A percentile compares a stretch with the other conserved stretches of the same genome.
These are phyloP conservation scores for Papilio elwesi DNA, from an alignment of 2,888 invertebrate genomes.

Conservation along the genomic window DNA sequence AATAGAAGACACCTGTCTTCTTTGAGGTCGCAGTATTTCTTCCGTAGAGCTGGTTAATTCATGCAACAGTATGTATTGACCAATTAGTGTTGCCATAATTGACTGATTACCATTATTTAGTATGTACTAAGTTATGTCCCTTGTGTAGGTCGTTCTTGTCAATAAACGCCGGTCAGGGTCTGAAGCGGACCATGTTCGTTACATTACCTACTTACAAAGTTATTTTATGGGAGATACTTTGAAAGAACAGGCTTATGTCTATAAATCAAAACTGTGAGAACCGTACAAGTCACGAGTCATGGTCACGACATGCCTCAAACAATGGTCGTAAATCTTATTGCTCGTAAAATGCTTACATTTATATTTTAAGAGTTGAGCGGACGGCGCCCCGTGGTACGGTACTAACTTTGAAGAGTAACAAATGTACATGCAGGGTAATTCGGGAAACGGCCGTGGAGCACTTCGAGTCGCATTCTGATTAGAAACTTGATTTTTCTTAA, in stretches of 20 bases:
- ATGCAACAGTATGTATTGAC: too few relatives aligned
- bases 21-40: too few relatives aligned
- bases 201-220: not conserved
- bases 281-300: slow-evolving; percentile 35
- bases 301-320: slow-evolving; percentile 35
- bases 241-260: not conserved
- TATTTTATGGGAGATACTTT: slow-evolving; percentile 5
- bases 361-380: slow-evolving; percentile 37
- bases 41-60: too few relatives aligned
- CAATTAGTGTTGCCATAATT: too few relatives aligned
- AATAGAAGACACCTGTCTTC: too few relatives aligned
- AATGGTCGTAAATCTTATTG: slow-evolving; percentile 36
- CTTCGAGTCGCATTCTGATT: not conserved
- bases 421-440: slow-evolving; percentile 20
- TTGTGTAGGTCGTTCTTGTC: too few relatives aligned
- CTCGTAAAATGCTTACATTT: slow-evolving; percentile 38
- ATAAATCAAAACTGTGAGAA: slow-evolving; percentile 30
- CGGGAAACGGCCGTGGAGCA: slow-evolving; percentile 11
- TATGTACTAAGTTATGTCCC: too few relatives aligned
- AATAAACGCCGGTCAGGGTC: too few relatives aligned
- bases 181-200: not conserved
- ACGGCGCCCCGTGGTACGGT: slow-evolving; percentile 37
- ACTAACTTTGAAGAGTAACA: slow-evolving; percentile 29
- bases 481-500: not conserved
- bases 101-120: too few relatives aligned